phyloP scores from a whole-genome alignment of 2,888 invertebrate genomes.

The Buathra laborator region DNA sequence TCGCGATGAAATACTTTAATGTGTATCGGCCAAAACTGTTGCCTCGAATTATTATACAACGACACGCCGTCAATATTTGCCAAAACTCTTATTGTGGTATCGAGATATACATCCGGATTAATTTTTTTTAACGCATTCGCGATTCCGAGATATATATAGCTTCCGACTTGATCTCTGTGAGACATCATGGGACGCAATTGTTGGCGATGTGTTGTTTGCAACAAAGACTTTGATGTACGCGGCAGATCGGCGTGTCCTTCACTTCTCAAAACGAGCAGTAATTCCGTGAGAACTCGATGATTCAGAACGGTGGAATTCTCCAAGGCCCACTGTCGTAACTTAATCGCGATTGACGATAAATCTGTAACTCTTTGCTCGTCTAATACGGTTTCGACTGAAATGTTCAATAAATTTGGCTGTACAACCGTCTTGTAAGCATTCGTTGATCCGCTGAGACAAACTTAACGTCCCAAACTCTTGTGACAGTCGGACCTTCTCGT shows the following conservation, averaged over 20 bases:
- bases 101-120: neutral
- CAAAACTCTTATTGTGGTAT: neutral
- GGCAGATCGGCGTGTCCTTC: neutral
- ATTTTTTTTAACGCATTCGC: neutral
- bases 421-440: too few species aligned
- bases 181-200: constrained; percentile 1
- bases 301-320: neutral
- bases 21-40: constrained; percentile 17
- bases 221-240: neutral
- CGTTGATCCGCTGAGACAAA: too few species aligned
- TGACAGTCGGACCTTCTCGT: too few species aligned
- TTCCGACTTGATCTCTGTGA: constrained; percentile 4
- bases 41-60: neutral
- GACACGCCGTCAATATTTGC: constrained; percentile 12
- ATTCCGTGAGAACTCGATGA: constrained; percentile 14
- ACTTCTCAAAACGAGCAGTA: neutral
- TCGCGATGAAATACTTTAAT: neutral
- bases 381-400: too few species aligned
- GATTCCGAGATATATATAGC: constrained; percentile 6
- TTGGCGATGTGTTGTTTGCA: constrained; percentile 4
- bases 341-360: neutral
- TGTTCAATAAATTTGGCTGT: too few species aligned
- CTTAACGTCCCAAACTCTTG: too few species aligned
- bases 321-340: constrained; percentile 5
- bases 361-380: neutral